A percentile compares a stretch with the other conserved stretches of the same genome.
phyloP scores from a whole-genome alignment of 92 coral and sea anemone genomes.

The Parazoanthus darwini region DNA sequence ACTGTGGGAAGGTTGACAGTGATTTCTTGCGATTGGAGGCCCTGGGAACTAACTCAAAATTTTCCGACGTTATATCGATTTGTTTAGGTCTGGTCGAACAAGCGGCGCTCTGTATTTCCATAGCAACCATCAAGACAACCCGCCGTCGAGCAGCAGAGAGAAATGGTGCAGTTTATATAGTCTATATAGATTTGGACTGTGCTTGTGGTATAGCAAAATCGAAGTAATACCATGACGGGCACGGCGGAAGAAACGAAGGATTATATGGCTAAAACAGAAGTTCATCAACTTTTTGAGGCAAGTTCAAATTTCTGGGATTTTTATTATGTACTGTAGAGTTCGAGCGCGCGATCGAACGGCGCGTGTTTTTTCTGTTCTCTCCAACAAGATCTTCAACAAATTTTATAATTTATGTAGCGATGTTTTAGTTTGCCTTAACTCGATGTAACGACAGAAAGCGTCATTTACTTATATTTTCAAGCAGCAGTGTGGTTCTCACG shows the following conservation, averaged over 20 bases:
- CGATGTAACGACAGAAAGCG: not conserved
- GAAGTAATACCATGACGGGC: conserved; percentile 63
- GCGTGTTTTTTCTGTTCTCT: not conserved
- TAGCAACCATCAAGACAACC: conserved; percentile 18
- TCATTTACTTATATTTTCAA: not conserved
- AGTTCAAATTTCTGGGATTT: not conserved
- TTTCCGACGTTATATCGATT: conserved; percentile 17
- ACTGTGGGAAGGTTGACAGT: conserved; percentile 20
- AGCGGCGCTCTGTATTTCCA: not conserved
- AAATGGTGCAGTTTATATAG: too few species aligned
- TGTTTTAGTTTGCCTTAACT: not conserved
- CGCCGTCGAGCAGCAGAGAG: not conserved
- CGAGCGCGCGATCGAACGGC: not conserved
- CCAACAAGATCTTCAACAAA: not conserved
- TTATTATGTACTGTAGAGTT: not conserved
- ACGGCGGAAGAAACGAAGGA: conserved; percentile 87
- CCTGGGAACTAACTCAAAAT: not conserved
- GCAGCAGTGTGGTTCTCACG: not conserved
- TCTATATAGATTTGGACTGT: not conserved
- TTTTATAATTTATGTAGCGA: not conserved
- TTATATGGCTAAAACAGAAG: conserved; percentile 91
- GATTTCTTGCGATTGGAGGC: too few species aligned
- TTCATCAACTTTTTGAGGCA: conserved; percentile 88
- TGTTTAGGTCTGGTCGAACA: not conserved
- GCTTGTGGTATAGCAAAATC: not conserved